Conservation (phyloP, 2,797 vertebrate species). For the Calcarius lapponicus region DNA sequence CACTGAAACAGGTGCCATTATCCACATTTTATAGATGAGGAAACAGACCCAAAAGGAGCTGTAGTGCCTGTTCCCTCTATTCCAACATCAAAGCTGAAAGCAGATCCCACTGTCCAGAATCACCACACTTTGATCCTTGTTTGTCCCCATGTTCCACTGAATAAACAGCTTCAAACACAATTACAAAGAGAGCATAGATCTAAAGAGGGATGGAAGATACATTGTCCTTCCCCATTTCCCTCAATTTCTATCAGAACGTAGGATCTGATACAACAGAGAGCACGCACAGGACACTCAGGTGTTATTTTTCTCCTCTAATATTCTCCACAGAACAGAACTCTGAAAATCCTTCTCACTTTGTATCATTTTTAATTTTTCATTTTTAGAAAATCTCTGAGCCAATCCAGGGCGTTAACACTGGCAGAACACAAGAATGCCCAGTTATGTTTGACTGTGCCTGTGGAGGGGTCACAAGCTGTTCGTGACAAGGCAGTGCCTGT, state of each 20-base stretch:
- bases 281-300: neutral
- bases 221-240: neutral
- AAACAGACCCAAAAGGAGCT: conserved; percentile 19
- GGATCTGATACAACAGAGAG: neutral
- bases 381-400: neutral
- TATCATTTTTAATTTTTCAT: neutral
- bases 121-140: neutral
- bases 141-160: neutral
- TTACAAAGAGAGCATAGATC: neutral
- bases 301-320: neutral
- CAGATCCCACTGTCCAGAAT: neutral
- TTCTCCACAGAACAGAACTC: neutral
- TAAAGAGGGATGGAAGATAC: neutral
- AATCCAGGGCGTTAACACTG: neutral
- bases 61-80: neutral
- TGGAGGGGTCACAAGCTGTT: neutral
- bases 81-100: neutral
- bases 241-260: neutral
- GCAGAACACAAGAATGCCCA: neutral
- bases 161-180: neutral
- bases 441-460: neutral
- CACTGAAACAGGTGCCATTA: neutral
- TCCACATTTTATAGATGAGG: neutral
- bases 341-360: neutral
- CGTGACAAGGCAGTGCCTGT: rapidly evolving